Conservation (phyloP, 2,797 vertebrate genomes). For the Syndactyla subalaris region DNA sequence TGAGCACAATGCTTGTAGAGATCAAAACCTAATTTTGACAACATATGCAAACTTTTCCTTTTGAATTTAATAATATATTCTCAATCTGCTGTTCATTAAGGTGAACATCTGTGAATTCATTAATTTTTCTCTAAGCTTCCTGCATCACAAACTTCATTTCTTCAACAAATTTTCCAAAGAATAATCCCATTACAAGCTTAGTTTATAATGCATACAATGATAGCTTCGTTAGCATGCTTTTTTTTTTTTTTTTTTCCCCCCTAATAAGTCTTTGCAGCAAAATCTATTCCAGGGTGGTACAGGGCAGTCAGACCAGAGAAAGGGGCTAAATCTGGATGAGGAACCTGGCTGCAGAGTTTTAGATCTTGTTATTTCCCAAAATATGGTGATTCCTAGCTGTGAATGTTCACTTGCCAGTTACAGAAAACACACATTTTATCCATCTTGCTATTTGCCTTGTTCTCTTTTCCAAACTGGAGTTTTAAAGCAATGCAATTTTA, state of each 20-base stretch:
- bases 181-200: constrained; percentile 64
- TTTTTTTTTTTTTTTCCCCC: not conserved
- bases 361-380: not conserved
- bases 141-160: constrained; percentile 54
- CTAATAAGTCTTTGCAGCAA: not conserved
- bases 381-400: not conserved
- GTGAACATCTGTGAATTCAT: constrained; percentile 67
- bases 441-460: not conserved
- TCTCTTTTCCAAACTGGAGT: not conserved
- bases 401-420: not conserved
- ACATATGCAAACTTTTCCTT: constrained; percentile 67
- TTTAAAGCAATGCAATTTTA: not conserved
- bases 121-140: constrained; percentile 45
- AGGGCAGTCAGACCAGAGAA: not conserved
- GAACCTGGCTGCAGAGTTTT: not conserved
- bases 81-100: constrained; percentile 66
- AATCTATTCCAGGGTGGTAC: not conserved
- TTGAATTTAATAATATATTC: constrained; percentile 69
- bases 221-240: constrained; percentile 29
- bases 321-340: not conserved
- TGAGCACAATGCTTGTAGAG: constrained; percentile 58
- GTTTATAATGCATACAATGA: constrained; percentile 19
- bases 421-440: not conserved
- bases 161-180: constrained; percentile 59
- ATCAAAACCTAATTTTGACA: constrained; percentile 73